Evolutionary conservation across 2,888 invertebrate species (phyloP).

Genomic region (Cephus nigrinus): DNA sequence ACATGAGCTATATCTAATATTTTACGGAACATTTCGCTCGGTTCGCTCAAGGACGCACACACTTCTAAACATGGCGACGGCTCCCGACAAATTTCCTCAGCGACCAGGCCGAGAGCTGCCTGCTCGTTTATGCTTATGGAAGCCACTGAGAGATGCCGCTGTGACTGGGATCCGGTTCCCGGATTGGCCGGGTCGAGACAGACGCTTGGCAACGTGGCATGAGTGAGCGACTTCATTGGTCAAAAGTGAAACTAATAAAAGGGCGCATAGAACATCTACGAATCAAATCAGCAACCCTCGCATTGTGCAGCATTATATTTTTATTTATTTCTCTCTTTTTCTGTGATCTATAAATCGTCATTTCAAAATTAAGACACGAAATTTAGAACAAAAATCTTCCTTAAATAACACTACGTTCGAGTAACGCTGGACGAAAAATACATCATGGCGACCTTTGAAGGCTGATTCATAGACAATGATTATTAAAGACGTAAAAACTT

Average conservation of each 20-base stretch:
- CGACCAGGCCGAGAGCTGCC: conserved; percentile 37
- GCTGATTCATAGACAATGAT: background rate
- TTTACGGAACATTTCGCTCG: conserved; percentile 66
- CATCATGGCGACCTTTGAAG: conserved; percentile 6
- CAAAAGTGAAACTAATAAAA: conserved; percentile 1
- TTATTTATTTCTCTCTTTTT: background rate
- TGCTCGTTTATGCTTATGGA: conserved; percentile 32
- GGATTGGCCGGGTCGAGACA: conserved; percentile 42
- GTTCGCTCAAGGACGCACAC: conserved; percentile 62
- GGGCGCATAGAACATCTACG: conserved; percentile 36
- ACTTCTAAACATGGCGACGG: conserved; percentile 70
- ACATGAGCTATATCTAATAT: conserved; percentile 68
- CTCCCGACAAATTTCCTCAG: conserved; percentile 58
- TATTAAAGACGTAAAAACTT: background rate
- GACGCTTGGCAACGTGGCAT: conserved; percentile 69
- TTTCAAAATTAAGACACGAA: background rate
- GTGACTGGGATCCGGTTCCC: conserved; percentile 52
- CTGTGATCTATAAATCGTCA: background rate
- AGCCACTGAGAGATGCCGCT: conserved; percentile 50
- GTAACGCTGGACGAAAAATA: background rate
- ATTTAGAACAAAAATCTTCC: background rate
- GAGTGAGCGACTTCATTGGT: conserved; percentile 53
- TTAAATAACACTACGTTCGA: background rate
- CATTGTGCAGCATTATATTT: background rate
- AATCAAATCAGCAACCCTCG: conserved; percentile 48